Base-by-base conservation (phyloP, 2,797 vertebrate species). In the Danio albolineatus region DNA sequence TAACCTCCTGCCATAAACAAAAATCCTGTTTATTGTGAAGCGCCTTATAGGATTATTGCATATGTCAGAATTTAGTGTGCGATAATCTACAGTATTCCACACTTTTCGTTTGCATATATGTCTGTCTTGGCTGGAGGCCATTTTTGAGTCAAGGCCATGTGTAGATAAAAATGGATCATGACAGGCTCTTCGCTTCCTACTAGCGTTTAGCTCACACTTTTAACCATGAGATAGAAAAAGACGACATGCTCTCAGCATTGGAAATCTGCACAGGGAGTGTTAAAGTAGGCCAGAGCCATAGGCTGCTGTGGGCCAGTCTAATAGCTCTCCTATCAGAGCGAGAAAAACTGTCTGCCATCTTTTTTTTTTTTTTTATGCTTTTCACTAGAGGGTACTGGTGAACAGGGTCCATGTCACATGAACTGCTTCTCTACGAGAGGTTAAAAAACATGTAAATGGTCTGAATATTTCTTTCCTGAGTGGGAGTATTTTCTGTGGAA, bases 271-370 rank as follows among this genome's bases (percentile, higher is more conserved):
- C 49, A 19, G 66, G 76, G 76, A 82, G 78, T 82, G 54, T 19
- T 85, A 86, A 88, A 88, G 70, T 59, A 82, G 88, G 87, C 84
- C 82, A 86, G n/a, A 60, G 76, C 70, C 76, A 80, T 76, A 71
- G 79, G 54, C 80, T 56, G 60, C 85, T 74, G 77, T 86, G 73
- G 83, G 71, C 81, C 80, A 82, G 76, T 78, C 67, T 88, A 87
- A 86, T 83, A 70, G 71, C 79, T 56, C 46, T 78, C 61, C 83
- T 83, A 80, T 81, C 80, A 85, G 75, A 78, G 75, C 9, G 76
- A 66, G 46, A 73, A 80, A 75, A 73, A 81, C 46, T 84, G 79
- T 79, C 82, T 77, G 69, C 71, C 70, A 75, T 78, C 57, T 86
- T 87, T 87, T 78, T 41, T 87, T 87, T 78, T 41, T 28, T 16